Base-by-base conservation (phyloP, 2,888 invertebrate species). In the Cataglyphis cursor region DNA sequence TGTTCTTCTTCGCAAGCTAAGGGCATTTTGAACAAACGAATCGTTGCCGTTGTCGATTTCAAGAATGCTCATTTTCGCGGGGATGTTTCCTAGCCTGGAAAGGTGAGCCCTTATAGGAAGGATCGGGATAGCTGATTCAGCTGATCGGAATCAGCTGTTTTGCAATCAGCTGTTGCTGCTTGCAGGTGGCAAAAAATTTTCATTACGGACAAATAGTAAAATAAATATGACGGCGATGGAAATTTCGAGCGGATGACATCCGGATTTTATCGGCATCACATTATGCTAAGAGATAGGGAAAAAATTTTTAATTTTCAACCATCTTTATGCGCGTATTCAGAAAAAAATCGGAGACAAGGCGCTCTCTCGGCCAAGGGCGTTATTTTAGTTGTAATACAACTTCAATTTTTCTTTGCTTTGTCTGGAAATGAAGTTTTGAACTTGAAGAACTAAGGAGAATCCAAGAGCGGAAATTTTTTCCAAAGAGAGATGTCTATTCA, bases 1-100 rank as follows among this genome's bases (percentile, higher is more conserved):
- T 80, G 59, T 72, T n/a, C n/a, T 28, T 28, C n/a, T 80, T 80
- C 61, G 72, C 78, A 61, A 59, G 72, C 44, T 80, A 72, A 80
- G 59, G 61, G 44, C 44, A 70, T 72, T n/a, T 80, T 59, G 70
- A 70, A 61, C 44, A 48, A 61, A 80, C 72, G 24, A 72, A 72
- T 80, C 78, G 57, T 38, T 54, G 54, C 76, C 66, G 54, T 57
- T 41, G 76, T 10, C 41, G 12, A 66, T 35, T 24, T 12, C 21
- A 59, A 70, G 44, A n/a, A 78, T 31, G 68, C 70, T 78, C 59
- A 24, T 78, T 78, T 70, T 70, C 41, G 8, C 76, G 31, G 28
- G 24, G 62, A 24, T 38, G 38, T 28, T n/a, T 51, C 21, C 21
- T n/a, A 28, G 15, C 21, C 2, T 2, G 15, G 1, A 10, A 8